phyloP scores from a whole-genome alignment of 1,140 invertebrate species.

The Aphelenchoides fujianensis region DNA sequence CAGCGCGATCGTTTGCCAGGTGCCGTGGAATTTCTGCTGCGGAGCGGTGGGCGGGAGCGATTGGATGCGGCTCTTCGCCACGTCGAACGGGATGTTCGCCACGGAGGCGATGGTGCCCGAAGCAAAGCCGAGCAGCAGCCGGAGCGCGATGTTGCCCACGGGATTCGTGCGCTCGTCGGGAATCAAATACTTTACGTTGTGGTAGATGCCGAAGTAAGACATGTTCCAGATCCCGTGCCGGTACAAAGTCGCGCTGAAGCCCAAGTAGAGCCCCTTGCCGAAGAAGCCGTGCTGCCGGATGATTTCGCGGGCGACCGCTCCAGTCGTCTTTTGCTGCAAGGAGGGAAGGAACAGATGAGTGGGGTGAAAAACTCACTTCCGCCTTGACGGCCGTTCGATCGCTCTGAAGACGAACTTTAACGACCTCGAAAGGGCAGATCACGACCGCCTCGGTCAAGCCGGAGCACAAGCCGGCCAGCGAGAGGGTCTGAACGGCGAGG shows the following conservation, averaged over 20 bases:
- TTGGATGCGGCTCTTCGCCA: constrained; percentile 88
- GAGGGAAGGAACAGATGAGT: neutral
- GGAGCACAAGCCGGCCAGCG: constrained; percentile 76
- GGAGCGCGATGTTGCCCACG: constrained; percentile 70
- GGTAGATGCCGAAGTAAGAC: constrained; percentile 88
- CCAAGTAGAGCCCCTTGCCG: constrained; percentile 76
- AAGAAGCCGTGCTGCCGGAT: constrained; percentile 74
- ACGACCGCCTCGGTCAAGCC: constrained; percentile 82
- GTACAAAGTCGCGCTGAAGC: constrained; percentile 79
- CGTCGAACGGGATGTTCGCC: constrained; percentile 90
- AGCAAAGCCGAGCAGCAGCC: constrained; percentile 76
- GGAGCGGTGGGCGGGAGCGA: constrained; percentile 74
- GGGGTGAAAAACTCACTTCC: no score
- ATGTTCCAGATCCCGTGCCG: constrained; percentile 83
- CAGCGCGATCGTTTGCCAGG: constrained; percentile 72
- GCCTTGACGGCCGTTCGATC: constrained; percentile 48
- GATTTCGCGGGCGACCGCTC: constrained; percentile 75
- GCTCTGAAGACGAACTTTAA: constrained; percentile 75
- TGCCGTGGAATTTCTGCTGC: constrained; percentile 72
- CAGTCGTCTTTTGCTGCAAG: constrained; percentile 75
- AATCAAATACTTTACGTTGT: constrained; percentile 76
- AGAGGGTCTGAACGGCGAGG: constrained; percentile 76
- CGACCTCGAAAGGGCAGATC: constrained; percentile 89
- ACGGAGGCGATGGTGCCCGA: constrained; percentile 79
- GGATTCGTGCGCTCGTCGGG: constrained; percentile 72